Conservation (phyloP, 53 echinoderm and acorn worm species). For the Echinometra lucunter region DNA sequence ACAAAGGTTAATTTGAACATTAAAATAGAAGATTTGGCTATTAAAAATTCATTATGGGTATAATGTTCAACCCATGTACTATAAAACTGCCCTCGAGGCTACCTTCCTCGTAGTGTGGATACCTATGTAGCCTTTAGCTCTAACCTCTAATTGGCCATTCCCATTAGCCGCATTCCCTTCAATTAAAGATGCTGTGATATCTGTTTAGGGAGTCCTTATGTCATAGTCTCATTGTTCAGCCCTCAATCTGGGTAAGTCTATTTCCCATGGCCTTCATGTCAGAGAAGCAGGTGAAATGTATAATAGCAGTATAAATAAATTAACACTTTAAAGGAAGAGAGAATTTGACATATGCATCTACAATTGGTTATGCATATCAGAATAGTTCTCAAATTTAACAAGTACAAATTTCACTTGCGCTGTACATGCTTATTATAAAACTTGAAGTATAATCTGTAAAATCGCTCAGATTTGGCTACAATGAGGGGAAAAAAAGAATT, state of each 20-base stretch:
- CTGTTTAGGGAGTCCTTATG: conserved; percentile 41
- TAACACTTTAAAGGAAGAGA: too few relatives aligned
- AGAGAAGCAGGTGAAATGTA: too few relatives aligned
- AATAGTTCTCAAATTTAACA: too few relatives aligned
- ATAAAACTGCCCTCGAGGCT: background rate
- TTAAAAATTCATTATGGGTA: background rate
- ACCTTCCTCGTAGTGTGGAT: background rate
- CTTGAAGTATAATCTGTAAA: too few relatives aligned
- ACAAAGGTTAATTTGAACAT: conserved; percentile 34
- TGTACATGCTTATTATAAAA: too few relatives aligned
- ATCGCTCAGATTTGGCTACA: too few relatives aligned
- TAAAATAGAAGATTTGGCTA: conserved; percentile 8
- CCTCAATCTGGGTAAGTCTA: background rate
- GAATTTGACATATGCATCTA: too few relatives aligned
- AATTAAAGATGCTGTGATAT: conserved; percentile 52
- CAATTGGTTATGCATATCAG: too few relatives aligned
- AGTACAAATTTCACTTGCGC: too few relatives aligned
- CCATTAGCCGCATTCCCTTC: conserved; percentile 66
- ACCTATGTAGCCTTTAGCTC: background rate
- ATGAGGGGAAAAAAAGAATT: too few relatives aligned
- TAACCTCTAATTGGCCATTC: conserved; percentile 32
- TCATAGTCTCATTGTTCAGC: conserved; percentile 40
- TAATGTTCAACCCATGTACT: background rate
- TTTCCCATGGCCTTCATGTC: too few relatives aligned
- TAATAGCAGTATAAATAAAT: too few relatives aligned